Evolutionary conservation across 2,888 invertebrate species (phyloP).

Genomic region (Ctena decussata): DNA sequence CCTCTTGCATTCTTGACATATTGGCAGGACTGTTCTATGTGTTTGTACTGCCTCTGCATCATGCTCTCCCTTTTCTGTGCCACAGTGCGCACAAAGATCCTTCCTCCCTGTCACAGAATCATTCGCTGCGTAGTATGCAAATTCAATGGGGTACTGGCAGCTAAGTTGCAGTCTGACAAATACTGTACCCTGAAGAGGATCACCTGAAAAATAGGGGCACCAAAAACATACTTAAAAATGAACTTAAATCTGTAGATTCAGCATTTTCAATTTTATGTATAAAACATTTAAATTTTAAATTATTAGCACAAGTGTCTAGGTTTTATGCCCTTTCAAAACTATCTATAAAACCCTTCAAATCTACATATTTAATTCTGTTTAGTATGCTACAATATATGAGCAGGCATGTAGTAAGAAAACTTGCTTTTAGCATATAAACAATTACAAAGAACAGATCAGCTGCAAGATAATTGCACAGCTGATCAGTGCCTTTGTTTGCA

Average conservation of each 20-base stretch:
- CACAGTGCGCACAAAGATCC: slow-evolving; percentile 34
- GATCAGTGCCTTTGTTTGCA: too few species aligned
- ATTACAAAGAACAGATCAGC: too few species aligned
- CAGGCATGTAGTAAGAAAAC: too few species aligned
- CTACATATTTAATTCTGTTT: too few species aligned
- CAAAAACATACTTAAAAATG: too few species aligned
- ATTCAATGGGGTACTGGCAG: slow-evolving; percentile 31
- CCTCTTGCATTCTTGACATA: neutral
- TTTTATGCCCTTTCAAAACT: too few species aligned
- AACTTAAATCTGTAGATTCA: neutral
- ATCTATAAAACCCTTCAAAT: too few species aligned
- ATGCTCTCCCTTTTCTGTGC: slow-evolving; percentile 17
- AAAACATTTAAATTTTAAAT: neutral
- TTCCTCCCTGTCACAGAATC: slow-evolving; percentile 21
- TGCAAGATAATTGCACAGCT: too few species aligned
- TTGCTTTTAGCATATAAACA: too few species aligned
- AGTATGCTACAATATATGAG: too few species aligned
- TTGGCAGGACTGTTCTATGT: neutral
- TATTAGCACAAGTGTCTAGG: neutral
- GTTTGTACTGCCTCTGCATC: slow-evolving; percentile 10
- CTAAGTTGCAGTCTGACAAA: slow-evolving; percentile 34
- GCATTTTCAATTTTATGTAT: neutral
- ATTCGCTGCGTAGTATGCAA: slow-evolving; percentile 25
- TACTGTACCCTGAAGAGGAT: slow-evolving; percentile 31
- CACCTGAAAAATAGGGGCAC: slow-evolving; percentile 22